These are phyloP conservation scores for Takifugu flavidus DNA, from an alignment of 2,113 vertebrate genomes.

Conservation along the genomic window DNA sequence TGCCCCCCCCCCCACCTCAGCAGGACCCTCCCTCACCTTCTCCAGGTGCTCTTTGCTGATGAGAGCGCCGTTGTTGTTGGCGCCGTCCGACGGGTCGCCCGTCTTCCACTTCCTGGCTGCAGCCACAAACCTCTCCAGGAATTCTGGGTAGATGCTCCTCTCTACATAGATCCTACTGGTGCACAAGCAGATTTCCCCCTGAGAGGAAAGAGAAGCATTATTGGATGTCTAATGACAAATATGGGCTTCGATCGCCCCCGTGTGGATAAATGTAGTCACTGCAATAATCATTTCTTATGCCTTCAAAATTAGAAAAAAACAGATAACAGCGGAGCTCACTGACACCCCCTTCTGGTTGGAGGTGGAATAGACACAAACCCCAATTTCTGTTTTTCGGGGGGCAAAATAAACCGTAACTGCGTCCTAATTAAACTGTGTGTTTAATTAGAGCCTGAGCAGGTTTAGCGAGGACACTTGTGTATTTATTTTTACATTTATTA, in stretches of 20 bases:
- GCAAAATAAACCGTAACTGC: too few relatives aligned
- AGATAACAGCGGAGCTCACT: too few relatives aligned
- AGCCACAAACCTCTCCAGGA: conserved; percentile 88
- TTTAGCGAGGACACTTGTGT: too few relatives aligned
- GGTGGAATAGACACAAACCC: too few relatives aligned
- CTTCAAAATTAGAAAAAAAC: not conserved
- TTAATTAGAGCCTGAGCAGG: too few relatives aligned
- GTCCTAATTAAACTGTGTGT: too few relatives aligned
- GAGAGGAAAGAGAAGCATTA: not conserved
- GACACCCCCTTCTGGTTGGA: too few relatives aligned
- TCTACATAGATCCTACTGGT: conserved; percentile 97
- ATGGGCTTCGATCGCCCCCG: conserved; percentile 11
- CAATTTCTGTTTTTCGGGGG: too few relatives aligned
- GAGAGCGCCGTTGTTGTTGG: conserved; percentile 82
- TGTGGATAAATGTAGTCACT: conserved; percentile 33
- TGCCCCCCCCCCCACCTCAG: too few relatives aligned
- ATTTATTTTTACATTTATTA: too few relatives aligned
- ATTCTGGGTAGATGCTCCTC: conserved; percentile 82
- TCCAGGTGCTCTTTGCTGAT: conserved; percentile 93
- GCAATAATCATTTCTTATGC: not conserved
- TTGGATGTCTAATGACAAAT: not conserved
- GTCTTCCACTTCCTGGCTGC: conserved; percentile 87
- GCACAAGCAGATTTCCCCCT: conserved; percentile 97
- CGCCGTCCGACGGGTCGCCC: conserved; percentile 81
- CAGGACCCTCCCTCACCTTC: conserved; percentile 75